These are phyloP conservation scores for Drosophila repleta DNA, from an alignment of 1,140 invertebrate species.

Conservation along the genomic window DNA sequence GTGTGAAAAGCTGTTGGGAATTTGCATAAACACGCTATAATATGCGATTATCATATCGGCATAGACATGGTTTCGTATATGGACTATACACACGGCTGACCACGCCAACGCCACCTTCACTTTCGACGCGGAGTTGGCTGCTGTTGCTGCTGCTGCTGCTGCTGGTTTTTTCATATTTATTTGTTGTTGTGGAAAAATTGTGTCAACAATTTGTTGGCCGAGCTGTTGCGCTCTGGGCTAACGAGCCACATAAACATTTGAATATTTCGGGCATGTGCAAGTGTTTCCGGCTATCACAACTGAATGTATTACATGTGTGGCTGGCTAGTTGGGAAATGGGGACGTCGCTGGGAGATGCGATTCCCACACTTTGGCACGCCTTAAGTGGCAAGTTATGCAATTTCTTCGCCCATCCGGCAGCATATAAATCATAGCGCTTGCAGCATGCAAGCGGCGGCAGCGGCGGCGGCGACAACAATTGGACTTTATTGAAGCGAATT, in stretches of 20 bases:
- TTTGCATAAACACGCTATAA: constrained; percentile 72
- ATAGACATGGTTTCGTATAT: constrained; percentile 26
- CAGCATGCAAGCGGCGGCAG: background rate
- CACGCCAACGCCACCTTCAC: constrained; percentile 57
- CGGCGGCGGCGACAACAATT: constrained; percentile 12
- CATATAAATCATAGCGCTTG: constrained; percentile 32
- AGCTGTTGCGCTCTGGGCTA: constrained; percentile 10
- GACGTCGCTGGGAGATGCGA: background rate
- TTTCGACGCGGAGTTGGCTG: constrained; percentile 42
- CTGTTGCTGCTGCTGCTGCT: background rate
- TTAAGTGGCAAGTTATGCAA: constrained; percentile 39
- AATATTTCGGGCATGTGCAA: constrained; percentile 33
- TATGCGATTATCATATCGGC: constrained; percentile 61
- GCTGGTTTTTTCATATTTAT: background rate
- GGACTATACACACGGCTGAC: constrained; percentile 28
- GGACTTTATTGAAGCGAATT: constrained; percentile 17
- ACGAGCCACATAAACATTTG: constrained; percentile 22
- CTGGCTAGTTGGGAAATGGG: constrained; percentile 19
- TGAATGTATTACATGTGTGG: constrained; percentile 21
- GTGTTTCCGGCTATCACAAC: constrained; percentile 36
- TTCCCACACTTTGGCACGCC: constrained; percentile 33
- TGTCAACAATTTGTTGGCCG: constrained; percentile 43
- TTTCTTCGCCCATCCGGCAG: constrained; percentile 4
- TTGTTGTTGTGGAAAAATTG: constrained; percentile 22
- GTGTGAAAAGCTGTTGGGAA: constrained; percentile 43